Conservation (phyloP, 2,113 vertebrate species). For the Ibidorhyncha struthersii region DNA sequence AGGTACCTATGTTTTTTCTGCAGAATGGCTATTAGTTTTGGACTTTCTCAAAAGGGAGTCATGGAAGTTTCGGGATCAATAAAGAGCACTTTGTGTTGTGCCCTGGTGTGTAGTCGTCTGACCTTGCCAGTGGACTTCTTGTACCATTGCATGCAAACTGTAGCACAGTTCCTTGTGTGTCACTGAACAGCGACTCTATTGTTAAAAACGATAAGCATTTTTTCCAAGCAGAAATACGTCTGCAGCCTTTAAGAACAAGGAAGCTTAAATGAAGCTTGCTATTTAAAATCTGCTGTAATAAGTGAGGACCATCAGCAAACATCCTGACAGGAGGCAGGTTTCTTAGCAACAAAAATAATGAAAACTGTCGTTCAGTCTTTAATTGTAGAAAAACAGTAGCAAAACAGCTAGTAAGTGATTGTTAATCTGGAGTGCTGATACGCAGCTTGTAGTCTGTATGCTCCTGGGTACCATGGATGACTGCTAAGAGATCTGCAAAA, state of each 20-base stretch:
- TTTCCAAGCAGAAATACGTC: not conserved
- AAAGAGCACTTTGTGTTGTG: not conserved
- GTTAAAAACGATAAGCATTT: not conserved
- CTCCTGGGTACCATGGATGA: not conserved
- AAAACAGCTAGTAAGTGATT: not conserved
- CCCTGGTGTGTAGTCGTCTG: not conserved
- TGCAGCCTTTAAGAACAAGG: not conserved
- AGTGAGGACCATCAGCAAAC: conserved; percentile 74
- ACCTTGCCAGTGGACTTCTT: not conserved
- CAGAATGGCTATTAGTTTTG: not conserved
- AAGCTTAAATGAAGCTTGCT: conserved; percentile 11
- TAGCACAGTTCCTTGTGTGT: not conserved
- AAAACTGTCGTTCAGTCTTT: not conserved
- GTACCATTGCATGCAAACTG: not conserved
- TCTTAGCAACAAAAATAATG: conserved; percentile 73
- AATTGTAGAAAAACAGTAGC: not conserved
- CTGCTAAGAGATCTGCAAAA: not conserved
- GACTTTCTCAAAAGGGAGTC: not conserved
- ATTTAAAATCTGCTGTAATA: conserved; percentile 14
- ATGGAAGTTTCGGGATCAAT: not conserved
- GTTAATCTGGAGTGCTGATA: not conserved
- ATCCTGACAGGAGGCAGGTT: conserved; percentile 71
- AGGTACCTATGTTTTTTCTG: fast-evolving
- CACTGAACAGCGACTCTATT: not conserved
- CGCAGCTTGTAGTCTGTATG: not conserved